Evolutionary conservation across 1,140 invertebrate genomes (phyloP), one percentile per base, ranked within the genome.

Genomic region (Euwallacea fornicatus): DNA sequence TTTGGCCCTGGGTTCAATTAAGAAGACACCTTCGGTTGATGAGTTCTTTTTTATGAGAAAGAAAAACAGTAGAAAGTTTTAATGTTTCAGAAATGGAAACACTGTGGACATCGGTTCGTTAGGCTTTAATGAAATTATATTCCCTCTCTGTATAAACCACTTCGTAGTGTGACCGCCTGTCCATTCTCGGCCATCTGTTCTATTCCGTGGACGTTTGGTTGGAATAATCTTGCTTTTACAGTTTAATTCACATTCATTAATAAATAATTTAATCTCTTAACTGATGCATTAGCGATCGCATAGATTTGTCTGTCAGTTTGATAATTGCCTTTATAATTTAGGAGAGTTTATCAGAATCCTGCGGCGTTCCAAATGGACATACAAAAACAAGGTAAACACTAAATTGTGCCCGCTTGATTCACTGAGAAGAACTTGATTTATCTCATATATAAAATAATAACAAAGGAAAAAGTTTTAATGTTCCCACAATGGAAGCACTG

Each of bases 61-160:
- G n/a, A 15, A 58, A 58, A 58, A 13, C 55, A 58, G n/a, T 21
- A 58, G 55, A 58, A 58, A 58, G 55, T 58, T 58, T 58, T 58
- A 58, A 61, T 42, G 59, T 61, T 61, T 21, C 59, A 61, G 42
- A 61, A 69, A 69, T 62, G 44, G 59, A 53, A 69, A 69, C 59
- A 61, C 7, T 55, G 67, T 41, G 66, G 66, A 68, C 55, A 68
- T 41, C 33, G 41, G 41, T 55, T 62, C 15, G 67, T 62, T 69
- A 62, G 47, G 59, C 3, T 13, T 43, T 69, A 62, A 69, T 69
- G 59, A 62, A 69, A 69, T 69, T 69, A 69, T 69, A 54, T 62
- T 62, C 59, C 33, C 60, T 42, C 21, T 33, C 58, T 8, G 54
- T 69, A 69, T 69, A 61, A 62, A 62, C 67, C 46, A 50, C 67